Conservation (phyloP, 2,113 vertebrate species). For the Marcusenius ussheri region DNA sequence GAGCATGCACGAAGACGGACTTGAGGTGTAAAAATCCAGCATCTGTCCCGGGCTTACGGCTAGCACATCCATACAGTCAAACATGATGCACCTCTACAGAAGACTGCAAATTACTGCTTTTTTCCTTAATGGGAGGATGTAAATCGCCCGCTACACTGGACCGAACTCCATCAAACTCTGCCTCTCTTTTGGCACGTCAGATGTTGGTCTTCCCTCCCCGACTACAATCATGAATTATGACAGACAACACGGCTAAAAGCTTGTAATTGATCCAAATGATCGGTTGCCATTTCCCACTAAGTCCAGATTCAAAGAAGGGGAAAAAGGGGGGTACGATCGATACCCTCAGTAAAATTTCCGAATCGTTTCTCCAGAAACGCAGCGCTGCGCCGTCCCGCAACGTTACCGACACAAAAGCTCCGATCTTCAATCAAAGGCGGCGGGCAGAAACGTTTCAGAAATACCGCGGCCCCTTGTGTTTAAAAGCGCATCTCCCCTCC, state of each 20-base stretch:
- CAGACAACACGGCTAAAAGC: constrained; percentile 73
- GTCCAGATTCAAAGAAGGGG: constrained; percentile 47
- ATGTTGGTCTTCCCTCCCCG: constrained; percentile 72
- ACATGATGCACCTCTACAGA: constrained; percentile 77
- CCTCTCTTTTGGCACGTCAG: constrained; percentile 72
- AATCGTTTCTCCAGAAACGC: constrained; percentile 22
- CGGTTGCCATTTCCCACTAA: constrained; percentile 73
- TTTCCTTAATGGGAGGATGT: constrained; percentile 71
- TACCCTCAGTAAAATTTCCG: constrained; percentile 29
- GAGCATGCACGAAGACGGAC: constrained; percentile 90
- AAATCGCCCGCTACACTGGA: constrained; percentile 74
- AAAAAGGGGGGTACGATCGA: constrained; percentile 6
- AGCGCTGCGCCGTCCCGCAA: constrained; percentile 24
- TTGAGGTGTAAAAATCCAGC: constrained; percentile 96
- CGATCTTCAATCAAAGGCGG: constrained; percentile 25
- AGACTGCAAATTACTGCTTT: constrained; percentile 54
- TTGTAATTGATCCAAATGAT: constrained; percentile 78
- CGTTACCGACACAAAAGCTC: constrained; percentile 9
- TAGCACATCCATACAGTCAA: constrained; percentile 98
- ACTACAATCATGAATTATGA: constrained; percentile 85
- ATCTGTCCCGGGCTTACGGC: constrained; percentile 95
- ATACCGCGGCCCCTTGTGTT: constrained; percentile 35
- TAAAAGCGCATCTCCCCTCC: constrained; percentile 59
- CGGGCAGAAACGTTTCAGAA: constrained; percentile 26
- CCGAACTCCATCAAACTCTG: constrained; percentile 96